phyloP scores from a whole-genome alignment of 1,140 invertebrate species.

The Danaus melanippus region DNA sequence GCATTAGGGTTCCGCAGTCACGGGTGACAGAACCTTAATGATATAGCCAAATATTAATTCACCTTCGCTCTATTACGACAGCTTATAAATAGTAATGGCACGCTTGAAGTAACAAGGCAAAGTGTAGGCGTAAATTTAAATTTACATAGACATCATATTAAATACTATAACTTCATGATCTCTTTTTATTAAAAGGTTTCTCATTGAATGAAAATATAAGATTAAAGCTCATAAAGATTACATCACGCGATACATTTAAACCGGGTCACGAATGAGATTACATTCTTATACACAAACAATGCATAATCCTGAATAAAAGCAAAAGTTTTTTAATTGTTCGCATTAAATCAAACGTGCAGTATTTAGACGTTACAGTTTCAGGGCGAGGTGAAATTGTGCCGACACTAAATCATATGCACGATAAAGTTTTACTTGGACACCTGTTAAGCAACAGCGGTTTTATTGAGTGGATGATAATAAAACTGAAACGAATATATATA shows the following conservation, averaged over 20 bases:
- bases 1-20: conserved; percentile 2
- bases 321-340: conserved; percentile 8
- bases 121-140: conserved; percentile 18
- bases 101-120: conserved; percentile 21
- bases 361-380: background rate
- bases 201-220: background rate
- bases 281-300: conserved; percentile 3
- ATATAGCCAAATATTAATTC: conserved; percentile 19
- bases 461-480: too few relatives aligned
- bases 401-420: conserved; percentile 8
- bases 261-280: conserved; percentile 12
- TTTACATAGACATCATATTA: conserved; percentile 8
- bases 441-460: too few relatives aligned
- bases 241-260: conserved; percentile 12
- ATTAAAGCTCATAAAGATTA: conserved; percentile 1
- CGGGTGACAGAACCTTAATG: conserved; percentile 12
- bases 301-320: conserved; percentile 17
- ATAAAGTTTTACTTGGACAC: conserved; percentile 6
- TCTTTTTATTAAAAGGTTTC: background rate
- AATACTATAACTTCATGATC: conserved; percentile 4
- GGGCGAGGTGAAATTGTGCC: conserved; percentile 4
- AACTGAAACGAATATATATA: too few relatives aligned
- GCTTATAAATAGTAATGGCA: conserved; percentile 23
- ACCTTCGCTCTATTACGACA: conserved; percentile 21
- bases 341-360: conserved; percentile 16